Evolutionary conservation across 1,140 invertebrate species (phyloP), one percentile per base, ranked within the genome.

Genomic region (Triops cancriformis): DNA sequence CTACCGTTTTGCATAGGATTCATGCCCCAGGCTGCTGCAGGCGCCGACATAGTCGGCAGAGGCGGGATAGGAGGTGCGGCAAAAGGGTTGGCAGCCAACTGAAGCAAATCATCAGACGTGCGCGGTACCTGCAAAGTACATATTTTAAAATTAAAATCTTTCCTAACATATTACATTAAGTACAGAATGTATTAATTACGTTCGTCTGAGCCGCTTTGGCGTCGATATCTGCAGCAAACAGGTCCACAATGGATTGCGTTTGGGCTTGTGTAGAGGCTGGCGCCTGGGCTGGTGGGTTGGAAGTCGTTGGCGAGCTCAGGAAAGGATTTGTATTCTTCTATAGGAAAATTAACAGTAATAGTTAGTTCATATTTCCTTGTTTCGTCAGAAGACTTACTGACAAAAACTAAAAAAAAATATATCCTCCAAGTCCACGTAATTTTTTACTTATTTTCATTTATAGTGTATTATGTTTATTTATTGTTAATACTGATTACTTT

Each of bases 41-140:
- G 41, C 75, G 78, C 28, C 72, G 79, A 75, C 80, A 80, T 43
- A 82, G 84, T 82, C 80, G 85, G 83, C 80, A 80, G 26, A 82
- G 84, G 83, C 80, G 85, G 83, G 78, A 83, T 81, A 43, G 77
- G 37, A 28, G 79, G 77, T 28, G 78, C 42, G 73, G 93, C 91
- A 85, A 97, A 97, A 27, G 95, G 95, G 88, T 97, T 97, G 89
- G 88, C 91, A 74, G 79, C 82, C 80, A 97, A 86, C 82, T 94
- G 92, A 43, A 97, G 87, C 78, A 97, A 86, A 86, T 97, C 95
- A 82, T 96, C 94, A 9, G 93, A 95, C 27, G 94, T 92, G 86
- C 92, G 94, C 43, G 83, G 81, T n/a, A 84, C 74, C 80, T 84
- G 42, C 26, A 37, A 23, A 28, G 28, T 80, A 76, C 9, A 73